Evolutionary conservation across 2,797 vertebrate genomes (phyloP), one percentile per base, ranked within the genome.

Genomic region (Crenuchus spilurus): DNA sequence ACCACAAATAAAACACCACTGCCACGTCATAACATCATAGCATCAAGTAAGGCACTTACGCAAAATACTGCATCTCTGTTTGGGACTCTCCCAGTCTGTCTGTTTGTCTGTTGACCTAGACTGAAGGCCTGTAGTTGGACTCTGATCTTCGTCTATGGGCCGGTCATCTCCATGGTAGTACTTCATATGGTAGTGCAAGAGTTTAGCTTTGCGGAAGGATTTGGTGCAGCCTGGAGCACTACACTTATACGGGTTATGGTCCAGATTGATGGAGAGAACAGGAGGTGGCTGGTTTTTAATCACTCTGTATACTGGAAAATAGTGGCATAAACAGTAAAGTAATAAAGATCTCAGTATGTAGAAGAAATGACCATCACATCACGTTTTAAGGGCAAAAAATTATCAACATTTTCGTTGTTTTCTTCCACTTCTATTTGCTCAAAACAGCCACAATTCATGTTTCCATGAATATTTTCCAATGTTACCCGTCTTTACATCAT

Each of bases 181-280:
- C 87, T 99, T 99, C 95, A 98, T 96, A 71, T 99, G 97, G 90
- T 98, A 99, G 90, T 99, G 95, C 84, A 98, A 88, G 76, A 99
- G 88, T 90, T 98, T 99, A 75, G 96, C 96, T 89, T 98, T 99
- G 80, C 96, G 95, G 89, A 98, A 99, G n/a, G n/a, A n/a, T n/a
- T n/a, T n/a, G n/a, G n/a, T n/a, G n/a, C n/a, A 99, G 86, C 97
- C 95, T 22, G 94, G 91, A 78, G 95, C 91, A 37, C 94, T 95
- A 91, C 97, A 99, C 89, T 96, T 96, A 87, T 97, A 99, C 7
- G 95, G 96, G 84, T 94, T 94, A 90, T 97, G 94, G 88, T 99
- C 95, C 57, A 98, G 92, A 80, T 98, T n/a, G n/a, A n/a, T n/a
- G n/a, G n/a, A n/a, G n/a, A n/a, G n/a, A n/a, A n/a, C n/a, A n/a